phyloP scores from a whole-genome alignment of 2,888 invertebrate species.

The Didymodactylos carnosus region DNA sequence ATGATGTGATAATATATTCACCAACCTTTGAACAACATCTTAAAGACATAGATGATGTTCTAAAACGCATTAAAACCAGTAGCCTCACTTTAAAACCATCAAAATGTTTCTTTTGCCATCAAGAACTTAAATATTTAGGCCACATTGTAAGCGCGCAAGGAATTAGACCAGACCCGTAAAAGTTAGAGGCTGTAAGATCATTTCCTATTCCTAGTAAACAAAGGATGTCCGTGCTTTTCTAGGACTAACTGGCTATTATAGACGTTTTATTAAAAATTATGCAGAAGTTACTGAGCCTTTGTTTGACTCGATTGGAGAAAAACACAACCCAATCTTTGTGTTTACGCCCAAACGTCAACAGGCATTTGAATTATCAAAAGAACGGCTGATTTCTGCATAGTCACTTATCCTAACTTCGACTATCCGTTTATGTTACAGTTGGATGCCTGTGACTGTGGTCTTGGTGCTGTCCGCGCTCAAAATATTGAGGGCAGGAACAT shows the following conservation, averaged over 20 bases:
- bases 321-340: no score
- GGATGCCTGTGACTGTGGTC: neutral
- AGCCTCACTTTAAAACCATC: constrained; percentile 17
- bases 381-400: neutral
- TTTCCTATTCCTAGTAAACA: no score
- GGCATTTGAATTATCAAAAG: no score
- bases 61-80: constrained; percentile 15
- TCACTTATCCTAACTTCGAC: neutral
- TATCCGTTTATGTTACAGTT: neutral
- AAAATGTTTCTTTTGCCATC: constrained; percentile 18
- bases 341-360: no score
- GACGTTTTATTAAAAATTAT: no score
- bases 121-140: constrained; percentile 15
- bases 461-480: neutral
- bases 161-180: neutral
- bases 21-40: constrained; percentile 17
- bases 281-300: no score
- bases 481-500: neutral
- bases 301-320: no score
- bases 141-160: neutral
- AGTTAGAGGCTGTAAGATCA: no score
- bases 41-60: constrained; percentile 13
- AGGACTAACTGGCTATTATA: no score
- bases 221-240: no score
- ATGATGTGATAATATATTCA: constrained; percentile 24